Evolutionary conservation across 1,140 invertebrate species (phyloP).

Genomic region (Drosophila azteca): DNA sequence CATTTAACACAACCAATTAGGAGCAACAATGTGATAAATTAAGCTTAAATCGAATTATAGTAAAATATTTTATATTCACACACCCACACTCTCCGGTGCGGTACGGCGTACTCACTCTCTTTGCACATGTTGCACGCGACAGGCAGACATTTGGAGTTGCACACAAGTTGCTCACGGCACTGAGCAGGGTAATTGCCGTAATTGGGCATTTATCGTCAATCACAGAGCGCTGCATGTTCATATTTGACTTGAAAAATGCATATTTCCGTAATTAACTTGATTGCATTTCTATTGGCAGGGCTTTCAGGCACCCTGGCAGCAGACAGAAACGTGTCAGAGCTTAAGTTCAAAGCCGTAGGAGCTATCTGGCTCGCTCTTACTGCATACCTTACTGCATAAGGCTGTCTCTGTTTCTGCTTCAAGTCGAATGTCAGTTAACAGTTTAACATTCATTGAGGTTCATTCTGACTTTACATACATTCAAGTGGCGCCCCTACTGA

Average conservation of each 20-base stretch:
- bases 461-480: not conserved
- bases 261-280: constrained; percentile 68
- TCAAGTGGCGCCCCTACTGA: no score
- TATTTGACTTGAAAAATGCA: constrained; percentile 49
- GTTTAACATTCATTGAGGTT: constrained; percentile 3
- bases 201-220: constrained; percentile 77
- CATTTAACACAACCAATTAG: constrained; percentile 41
- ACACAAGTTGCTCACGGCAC: constrained; percentile 3
- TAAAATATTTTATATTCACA: constrained; percentile 20
- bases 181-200: constrained; percentile 66
- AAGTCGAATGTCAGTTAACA: not conserved
- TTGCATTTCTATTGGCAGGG: constrained; percentile 68
- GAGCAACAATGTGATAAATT: constrained; percentile 47
- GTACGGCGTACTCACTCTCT: no score
- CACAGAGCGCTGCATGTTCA: constrained; percentile 30
- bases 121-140: constrained; percentile 47
- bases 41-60: constrained; percentile 46
- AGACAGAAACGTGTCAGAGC: constrained; percentile 6
- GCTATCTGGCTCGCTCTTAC: no score
- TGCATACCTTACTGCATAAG: no score
- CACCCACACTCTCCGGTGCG: not conserved
- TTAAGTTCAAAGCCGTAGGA: constrained; percentile 24
- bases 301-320: constrained; percentile 2
- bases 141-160: not conserved
- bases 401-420: no score